A percentile compares a stretch with the other conserved stretches of the same genome.
Conservation (phyloP, 2,888 invertebrate species). For the Dolomedes plantarius region DNA sequence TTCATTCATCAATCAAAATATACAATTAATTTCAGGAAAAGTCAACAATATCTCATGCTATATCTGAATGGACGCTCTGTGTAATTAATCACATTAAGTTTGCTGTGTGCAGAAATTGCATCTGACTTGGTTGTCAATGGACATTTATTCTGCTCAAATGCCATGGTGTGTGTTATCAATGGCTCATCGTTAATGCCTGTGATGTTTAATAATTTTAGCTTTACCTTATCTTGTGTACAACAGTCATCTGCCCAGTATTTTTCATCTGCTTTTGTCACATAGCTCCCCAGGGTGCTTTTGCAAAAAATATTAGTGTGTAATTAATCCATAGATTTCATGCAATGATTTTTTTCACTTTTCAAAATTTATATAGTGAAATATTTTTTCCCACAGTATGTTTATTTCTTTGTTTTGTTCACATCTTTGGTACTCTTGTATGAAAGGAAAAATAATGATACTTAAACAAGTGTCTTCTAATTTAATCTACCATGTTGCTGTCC, state of each 20-base stretch:
- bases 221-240: conserved; percentile 49
- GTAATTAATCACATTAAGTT: conserved; percentile 35
- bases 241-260: conserved; percentile 38
- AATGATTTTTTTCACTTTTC: too few species aligned
- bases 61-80: conserved; percentile 32
- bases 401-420: not conserved
- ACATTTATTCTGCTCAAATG: conserved; percentile 48
- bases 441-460: too few species aligned
- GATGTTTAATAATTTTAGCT: conserved; percentile 70
- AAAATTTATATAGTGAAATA: conserved; percentile 16
- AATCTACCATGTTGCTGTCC: too few species aligned
- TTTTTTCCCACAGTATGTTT: not conserved
- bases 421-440: not conserved
- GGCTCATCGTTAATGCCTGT: conserved; percentile 70
- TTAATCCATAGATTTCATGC: too few species aligned
- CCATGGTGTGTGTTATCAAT: conserved; percentile 34
- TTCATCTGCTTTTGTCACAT: conserved; percentile 46
- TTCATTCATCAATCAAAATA: conserved; percentile 33
- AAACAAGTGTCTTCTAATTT: too few species aligned
- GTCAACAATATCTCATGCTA: conserved; percentile 17
- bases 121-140: not conserved
- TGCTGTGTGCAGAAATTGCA: conserved; percentile 22
- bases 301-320: not conserved
- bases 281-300: conserved; percentile 23
- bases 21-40: conserved; percentile 40